These are phyloP conservation scores for Acromyrmex heyeri DNA, from an alignment of 1,140 invertebrate genomes.

Conservation along the genomic window DNA sequence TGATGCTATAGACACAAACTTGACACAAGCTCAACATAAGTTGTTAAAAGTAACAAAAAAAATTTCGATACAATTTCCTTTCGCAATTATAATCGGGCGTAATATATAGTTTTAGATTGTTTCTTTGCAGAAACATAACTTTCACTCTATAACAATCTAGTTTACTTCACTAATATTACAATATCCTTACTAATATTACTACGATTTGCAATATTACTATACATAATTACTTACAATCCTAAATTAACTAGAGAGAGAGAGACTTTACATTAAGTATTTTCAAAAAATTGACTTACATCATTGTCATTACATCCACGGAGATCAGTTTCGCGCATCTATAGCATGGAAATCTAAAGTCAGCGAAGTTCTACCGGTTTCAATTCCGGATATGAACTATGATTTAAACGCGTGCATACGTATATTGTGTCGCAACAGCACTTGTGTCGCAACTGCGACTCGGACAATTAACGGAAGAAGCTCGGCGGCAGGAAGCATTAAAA, in stretches of 20 bases:
- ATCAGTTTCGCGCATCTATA: slow-evolving; percentile 39
- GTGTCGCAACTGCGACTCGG: too few relatives aligned
- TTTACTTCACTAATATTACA: slow-evolving; percentile 31
- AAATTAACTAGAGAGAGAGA: slow-evolving; percentile 31
- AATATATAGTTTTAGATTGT: slow-evolving; percentile 46
- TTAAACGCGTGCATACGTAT: slow-evolving; percentile 60
- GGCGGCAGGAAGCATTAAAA: slow-evolving; percentile 15
- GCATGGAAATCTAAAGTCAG: slow-evolving; percentile 37
- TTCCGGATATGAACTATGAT: slow-evolving; percentile 57
- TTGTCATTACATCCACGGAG: slow-evolving; percentile 34
- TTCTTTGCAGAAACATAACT: slow-evolving; percentile 49
- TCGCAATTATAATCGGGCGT: background rate
- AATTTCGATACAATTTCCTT: slow-evolving; percentile 21
- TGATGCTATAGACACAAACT: slow-evolving; percentile 34
- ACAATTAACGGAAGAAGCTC: too few relatives aligned
- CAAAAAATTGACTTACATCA: slow-evolving; percentile 29
- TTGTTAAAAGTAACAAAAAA: slow-evolving; percentile 5
- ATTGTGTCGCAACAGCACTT: slow-evolving; percentile 27
- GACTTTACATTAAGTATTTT: slow-evolving; percentile 23
- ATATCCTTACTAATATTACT: slow-evolving; percentile 28
- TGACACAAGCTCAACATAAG: background rate
- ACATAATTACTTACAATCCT: slow-evolving; percentile 23
- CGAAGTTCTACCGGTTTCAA: slow-evolving; percentile 51
- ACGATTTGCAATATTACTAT: slow-evolving; percentile 13
- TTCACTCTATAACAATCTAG: slow-evolving; percentile 31